These are phyloP conservation scores for Chinchilla lanigera DNA, from an alignment of 2,113 vertebrate species.

Conservation along the genomic window DNA sequence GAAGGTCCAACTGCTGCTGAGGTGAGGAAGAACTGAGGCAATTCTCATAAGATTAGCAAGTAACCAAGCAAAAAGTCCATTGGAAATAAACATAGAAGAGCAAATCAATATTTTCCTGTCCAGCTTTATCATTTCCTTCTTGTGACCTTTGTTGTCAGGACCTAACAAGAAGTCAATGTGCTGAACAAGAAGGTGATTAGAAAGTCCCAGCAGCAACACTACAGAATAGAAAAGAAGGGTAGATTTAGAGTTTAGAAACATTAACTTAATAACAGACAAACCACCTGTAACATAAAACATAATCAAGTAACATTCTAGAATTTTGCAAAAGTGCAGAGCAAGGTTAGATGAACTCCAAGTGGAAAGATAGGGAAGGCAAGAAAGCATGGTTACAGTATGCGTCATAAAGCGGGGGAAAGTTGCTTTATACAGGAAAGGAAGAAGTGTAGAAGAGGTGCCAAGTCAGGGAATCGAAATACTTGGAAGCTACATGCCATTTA, in stretches of 20 bases:
- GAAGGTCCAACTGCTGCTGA: not conserved
- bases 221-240: not conserved
- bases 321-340: not conserved
- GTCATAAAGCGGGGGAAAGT: not conserved
- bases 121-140: not conserved
- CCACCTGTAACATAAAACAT: not conserved
- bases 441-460: not conserved
- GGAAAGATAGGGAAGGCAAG: not conserved
- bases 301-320: not conserved
- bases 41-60: not conserved
- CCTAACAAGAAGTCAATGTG: not conserved
- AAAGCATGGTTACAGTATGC: not conserved
- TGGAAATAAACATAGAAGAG: not conserved
- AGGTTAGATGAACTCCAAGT: not conserved
- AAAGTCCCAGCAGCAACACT: not conserved
- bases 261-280: not conserved
- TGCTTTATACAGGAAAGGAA: not conserved
- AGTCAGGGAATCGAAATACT: not conserved
- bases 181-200: not conserved
- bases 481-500: not conserved
- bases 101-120: not conserved
- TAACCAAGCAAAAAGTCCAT: not conserved
- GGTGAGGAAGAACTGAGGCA: not conserved
- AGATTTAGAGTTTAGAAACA: not conserved
- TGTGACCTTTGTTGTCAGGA: not conserved